phyloP scores from a whole-genome alignment of 1,140 invertebrate genomes.

The Lepidurus packardi region DNA sequence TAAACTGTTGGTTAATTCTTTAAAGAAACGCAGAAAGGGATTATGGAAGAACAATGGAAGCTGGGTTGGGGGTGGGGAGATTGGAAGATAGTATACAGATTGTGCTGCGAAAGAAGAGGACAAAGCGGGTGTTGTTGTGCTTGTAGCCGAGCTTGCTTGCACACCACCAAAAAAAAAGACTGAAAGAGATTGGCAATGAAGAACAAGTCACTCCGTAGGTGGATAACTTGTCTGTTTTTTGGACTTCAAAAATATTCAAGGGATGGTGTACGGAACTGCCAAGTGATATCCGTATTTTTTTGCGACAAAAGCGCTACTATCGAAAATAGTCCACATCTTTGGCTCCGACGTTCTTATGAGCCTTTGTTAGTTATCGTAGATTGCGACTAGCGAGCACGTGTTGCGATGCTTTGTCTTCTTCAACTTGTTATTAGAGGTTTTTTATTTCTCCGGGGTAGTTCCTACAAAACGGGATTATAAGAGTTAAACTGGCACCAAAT shows the following conservation, averaged over 20 bases:
- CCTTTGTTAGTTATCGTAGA: neutral
- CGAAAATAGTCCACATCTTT: neutral
- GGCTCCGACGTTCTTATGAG: neutral
- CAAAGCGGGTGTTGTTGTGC: neutral
- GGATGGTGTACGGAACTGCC: neutral
- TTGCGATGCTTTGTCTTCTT: neutral
- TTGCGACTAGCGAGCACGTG: neutral
- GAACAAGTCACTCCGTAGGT: neutral
- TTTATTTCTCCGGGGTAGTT: too few species aligned
- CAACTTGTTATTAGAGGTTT: neutral
- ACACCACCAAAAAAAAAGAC: too few species aligned
- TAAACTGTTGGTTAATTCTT: neutral
- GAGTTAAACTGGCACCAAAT: too few species aligned
- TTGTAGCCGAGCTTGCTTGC: too few species aligned
- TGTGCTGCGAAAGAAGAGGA: neutral
- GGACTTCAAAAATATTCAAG: neutral
- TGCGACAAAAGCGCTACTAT: neutral
- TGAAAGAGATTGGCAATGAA: neutral
- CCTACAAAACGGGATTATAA: too few species aligned
- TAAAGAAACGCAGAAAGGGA: neutral
- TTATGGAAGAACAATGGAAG: neutral
- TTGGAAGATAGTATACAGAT: too few species aligned
- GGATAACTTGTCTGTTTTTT: neutral
- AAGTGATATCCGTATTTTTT: constrained; percentile 9
- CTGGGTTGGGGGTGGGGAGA: too few species aligned